Evolutionary conservation across 2,888 invertebrate species (phyloP), one percentile per base, ranked within the genome.

Genomic region (Zygaena filipendulae): DNA sequence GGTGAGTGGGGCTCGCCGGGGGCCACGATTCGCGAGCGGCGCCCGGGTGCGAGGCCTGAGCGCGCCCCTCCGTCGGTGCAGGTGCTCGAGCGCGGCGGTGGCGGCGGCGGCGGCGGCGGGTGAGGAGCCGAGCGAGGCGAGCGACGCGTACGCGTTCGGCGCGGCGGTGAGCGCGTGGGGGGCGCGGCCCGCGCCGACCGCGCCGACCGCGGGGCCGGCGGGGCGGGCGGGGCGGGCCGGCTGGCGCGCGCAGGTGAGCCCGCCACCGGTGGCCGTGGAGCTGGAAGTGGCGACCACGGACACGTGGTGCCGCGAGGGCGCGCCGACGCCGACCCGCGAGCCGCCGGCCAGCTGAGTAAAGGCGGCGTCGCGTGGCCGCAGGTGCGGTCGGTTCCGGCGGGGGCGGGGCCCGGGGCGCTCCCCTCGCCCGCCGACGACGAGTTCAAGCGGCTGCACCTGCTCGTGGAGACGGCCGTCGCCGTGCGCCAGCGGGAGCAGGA

Each of bases 141-240:
- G 25, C 23, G 20, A 34, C 22, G 27, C 40, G 31, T 33, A 25
- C 28, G 16, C 8, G 84, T 84, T 27, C 88, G 88, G 88, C 87
- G 87, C 54, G 86, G 86, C 13, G 86, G 87, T 29, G 87, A 88
- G 45, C 74, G 82, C 11, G 84, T 84, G 49, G 83, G 82, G 1
- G 74, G 83, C 1, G 69, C 71, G 16, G 24, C 22, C 20, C 28
- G 4, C 19, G 16, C 16, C 5, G 4, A 7, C 23, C 4, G 10
- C 21, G 11, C 21, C 20, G 24, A 14, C 31, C 19, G 19, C 30
- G 22, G 23, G 24, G 21, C 21, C 16, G n/a, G 16, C 23, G 9
- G 21, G 10, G 13, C 27, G 35, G 40, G 14, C 47, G 42, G 33
- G 25, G 43, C 39, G 39, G 50, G 27, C 45, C 39, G 39, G 50